Evolutionary conservation across 1,140 invertebrate species (phyloP), one percentile per base, ranked within the genome.

Genomic region (Stratiolaelaps scimitus): DNA sequence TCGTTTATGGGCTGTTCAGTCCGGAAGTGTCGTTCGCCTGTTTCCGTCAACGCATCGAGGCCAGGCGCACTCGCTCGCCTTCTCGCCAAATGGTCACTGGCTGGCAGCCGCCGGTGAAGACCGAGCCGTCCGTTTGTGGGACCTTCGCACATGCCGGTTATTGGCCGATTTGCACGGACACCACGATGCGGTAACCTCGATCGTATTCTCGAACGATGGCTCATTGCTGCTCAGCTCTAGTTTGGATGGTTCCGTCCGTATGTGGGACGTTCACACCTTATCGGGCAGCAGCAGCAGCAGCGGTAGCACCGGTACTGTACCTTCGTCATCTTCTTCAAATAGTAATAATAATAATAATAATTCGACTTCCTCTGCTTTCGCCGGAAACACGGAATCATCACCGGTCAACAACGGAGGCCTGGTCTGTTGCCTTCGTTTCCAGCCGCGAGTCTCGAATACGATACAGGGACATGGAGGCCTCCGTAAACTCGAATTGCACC

Each of bases 41-140:
- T 81, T 83, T 64, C 75, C 79, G 47, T 40, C 34, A 6, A 84
- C 82, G 17, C 81, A 83, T 69, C 75, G 80, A 69, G 82, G 81
- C 7, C 77, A 78, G 1, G 78, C 87, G 65, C 80, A 80, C 69
- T 74, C 79, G 64, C 69, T 87, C 44, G 79, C 81, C 1, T 87
- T 87, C 75, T 84, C 83, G 73, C 82, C 83, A 2, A 80, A 83
- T 75, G 86, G 86, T 66, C 79, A 83, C 72, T 81, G 80, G 70
- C 71, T 87, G 44, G 84, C 84, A 7, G 81, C 83, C 68, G 83
- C 80, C 71, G 83, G 83, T 79, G 78, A 74, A 65, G 76, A 77
- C 60, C 60, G 72, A 20, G 67, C 70, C 56, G 69, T 77, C 23
- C 69, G 72, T 65, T 60, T 78, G 7, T 77, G 76, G 76, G 76